Conservation (phyloP, 2,113 vertebrate genomes). For the Heptranchias perlo region DNA sequence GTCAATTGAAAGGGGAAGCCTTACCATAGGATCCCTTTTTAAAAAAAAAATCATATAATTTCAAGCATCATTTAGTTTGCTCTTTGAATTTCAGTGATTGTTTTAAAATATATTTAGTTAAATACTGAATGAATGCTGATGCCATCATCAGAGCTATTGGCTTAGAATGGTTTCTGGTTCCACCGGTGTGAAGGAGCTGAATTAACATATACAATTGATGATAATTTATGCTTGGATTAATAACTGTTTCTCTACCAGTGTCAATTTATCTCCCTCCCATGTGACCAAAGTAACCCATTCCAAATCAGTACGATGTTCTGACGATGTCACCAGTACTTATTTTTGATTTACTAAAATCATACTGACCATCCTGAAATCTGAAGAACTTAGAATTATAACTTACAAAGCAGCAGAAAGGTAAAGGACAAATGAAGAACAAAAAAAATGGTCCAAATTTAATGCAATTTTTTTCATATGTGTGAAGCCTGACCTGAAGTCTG, state of each 20-base stretch:
- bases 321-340: background rate
- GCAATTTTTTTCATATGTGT: background rate
- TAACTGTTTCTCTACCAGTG: background rate
- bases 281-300: background rate
- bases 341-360: slow-evolving; percentile 1
- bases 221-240: background rate
- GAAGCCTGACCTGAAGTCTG: background rate
- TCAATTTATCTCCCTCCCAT: background rate
- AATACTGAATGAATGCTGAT: background rate
- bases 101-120: background rate
- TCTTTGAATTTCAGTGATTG: background rate
- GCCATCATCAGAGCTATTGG: background rate
- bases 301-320: background rate
- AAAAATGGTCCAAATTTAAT: background rate
- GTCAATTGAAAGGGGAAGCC: background rate
- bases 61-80: background rate
- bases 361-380: background rate
- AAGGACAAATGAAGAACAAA: background rate
- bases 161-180: background rate
- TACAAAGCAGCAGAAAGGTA: background rate
- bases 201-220: background rate
- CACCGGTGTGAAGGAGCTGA: background rate
- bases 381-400: background rate
- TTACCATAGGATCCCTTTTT: background rate
- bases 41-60: background rate